These are phyloP conservation scores for Crotalus horridus DNA, from an alignment of 2,113 vertebrate genomes.

Conservation along the genomic window DNA sequence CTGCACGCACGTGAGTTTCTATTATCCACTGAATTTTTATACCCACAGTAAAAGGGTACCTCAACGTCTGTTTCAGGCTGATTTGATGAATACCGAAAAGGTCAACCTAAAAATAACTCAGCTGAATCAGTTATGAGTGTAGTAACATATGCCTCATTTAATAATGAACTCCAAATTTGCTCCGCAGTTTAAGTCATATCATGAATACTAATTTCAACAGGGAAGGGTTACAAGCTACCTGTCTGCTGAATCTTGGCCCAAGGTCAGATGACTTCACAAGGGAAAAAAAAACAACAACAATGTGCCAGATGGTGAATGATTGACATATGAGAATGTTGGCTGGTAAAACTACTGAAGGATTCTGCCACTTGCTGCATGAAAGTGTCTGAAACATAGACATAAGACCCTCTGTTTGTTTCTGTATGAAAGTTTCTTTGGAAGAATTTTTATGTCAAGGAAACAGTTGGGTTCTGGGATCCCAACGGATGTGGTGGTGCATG, in stretches of 20 bases:
- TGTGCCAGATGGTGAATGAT: slow-evolving; percentile 66
- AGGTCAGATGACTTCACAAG: slow-evolving; percentile 65
- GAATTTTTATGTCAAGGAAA: slow-evolving; percentile 3
- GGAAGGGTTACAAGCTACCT: slow-evolving; percentile 74
- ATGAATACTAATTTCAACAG: slow-evolving; percentile 74
- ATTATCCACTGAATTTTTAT: slow-evolving; percentile 61
- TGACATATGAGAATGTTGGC: slow-evolving; percentile 40
- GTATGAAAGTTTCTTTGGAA: slow-evolving; percentile 20
- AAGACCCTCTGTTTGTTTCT: slow-evolving; percentile 55
- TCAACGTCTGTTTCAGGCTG: slow-evolving; percentile 74
- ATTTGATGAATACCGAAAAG: slow-evolving; percentile 77
- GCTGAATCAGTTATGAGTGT: slow-evolving; percentile 71
- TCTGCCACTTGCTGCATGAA: slow-evolving; percentile 59
- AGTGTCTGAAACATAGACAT: slow-evolving; percentile 56
- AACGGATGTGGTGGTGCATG: not conserved
- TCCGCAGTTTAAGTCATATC: slow-evolving; percentile 66
- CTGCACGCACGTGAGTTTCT: slow-evolving; percentile 33
- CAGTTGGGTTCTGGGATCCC: not conserved
- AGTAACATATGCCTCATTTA: slow-evolving; percentile 78
- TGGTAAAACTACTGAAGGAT: slow-evolving; percentile 45
- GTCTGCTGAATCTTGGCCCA: slow-evolving; percentile 56
- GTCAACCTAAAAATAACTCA: slow-evolving; percentile 79
- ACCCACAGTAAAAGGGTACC: slow-evolving; percentile 69
- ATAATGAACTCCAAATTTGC: slow-evolving; percentile 73
- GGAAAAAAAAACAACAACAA: slow-evolving; percentile 59